Evolutionary conservation across 2,113 vertebrate genomes (phyloP).

Genomic region (Dasyornis broadbenti): DNA sequence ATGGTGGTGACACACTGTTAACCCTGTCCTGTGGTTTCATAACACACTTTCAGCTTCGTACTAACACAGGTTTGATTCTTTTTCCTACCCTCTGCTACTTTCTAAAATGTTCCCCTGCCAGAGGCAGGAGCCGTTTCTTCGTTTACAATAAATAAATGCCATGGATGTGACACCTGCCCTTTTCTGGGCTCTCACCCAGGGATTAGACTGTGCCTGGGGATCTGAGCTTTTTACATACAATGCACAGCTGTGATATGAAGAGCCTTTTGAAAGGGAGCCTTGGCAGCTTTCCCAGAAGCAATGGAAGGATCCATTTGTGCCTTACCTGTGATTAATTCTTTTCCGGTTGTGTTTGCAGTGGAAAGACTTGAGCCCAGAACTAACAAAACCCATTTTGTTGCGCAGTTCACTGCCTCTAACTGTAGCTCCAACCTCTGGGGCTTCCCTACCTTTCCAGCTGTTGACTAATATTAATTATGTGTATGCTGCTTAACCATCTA

Average conservation of each 20-base stretch:
- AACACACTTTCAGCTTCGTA: background rate
- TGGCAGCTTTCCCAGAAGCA: conserved; percentile 51
- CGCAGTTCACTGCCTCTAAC: background rate
- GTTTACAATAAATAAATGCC: conserved; percentile 1
- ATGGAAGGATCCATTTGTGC: conserved; percentile 39
- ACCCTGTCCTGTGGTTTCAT: background rate
- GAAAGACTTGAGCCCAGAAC: conserved; percentile 10
- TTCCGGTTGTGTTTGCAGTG: conserved; percentile 25
- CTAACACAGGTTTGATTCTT: conserved; percentile 30
- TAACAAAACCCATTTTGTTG: conserved; percentile 54
- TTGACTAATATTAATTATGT: conserved; percentile 34
- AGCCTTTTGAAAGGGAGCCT: conserved; percentile 30
- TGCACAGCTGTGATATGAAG: conserved; percentile 37
- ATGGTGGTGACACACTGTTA: background rate
- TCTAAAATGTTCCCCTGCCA: background rate
- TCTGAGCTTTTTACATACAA: conserved; percentile 27
- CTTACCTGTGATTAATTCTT: conserved; percentile 49
- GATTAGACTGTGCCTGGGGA: background rate
- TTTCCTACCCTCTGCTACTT: background rate
- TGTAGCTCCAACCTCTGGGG: background rate
- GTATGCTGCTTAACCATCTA: background rate
- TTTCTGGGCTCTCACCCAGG: conserved; percentile 30
- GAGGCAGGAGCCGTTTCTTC: background rate
- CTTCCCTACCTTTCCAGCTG: background rate
- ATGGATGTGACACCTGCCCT: conserved; percentile 39